phyloP scores from a whole-genome alignment of 1,140 invertebrate species.

The Microplitis demolitor region DNA sequence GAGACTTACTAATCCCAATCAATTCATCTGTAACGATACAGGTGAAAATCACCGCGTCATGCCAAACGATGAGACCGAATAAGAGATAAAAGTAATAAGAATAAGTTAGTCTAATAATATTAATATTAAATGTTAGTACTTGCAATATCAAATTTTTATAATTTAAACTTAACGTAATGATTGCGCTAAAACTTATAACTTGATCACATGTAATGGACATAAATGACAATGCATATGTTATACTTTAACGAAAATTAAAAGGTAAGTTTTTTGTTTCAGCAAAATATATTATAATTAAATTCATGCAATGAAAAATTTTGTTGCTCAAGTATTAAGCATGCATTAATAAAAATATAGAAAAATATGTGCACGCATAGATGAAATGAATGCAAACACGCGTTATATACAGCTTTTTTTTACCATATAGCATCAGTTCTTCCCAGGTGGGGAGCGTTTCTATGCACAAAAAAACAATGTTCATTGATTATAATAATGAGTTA shows the following conservation, averaged over 20 bases:
- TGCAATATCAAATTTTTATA: too few relatives aligned
- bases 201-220: too few relatives aligned
- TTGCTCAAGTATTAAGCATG: not conserved
- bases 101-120: constrained; percentile 28
- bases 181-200: too few relatives aligned
- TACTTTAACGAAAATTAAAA: not conserved
- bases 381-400: constrained; percentile 33
- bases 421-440: constrained; percentile 62
- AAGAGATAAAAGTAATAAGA: constrained; percentile 28
- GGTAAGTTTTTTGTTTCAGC: not conserved
- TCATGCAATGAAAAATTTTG: not conserved
- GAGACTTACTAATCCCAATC: constrained; percentile 48
- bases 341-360: not conserved
- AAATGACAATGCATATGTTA: not conserved
- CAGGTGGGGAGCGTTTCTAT: constrained; percentile 60
- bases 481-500: constrained; percentile 33
- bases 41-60: constrained; percentile 32
- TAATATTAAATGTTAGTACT: not conserved
- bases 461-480: constrained; percentile 36
- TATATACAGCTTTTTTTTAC: constrained; percentile 46
- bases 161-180: not conserved
- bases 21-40: constrained; percentile 42
- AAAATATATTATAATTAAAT: not conserved
- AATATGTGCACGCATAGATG: constrained; percentile 24
- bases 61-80: constrained; percentile 36